These are phyloP conservation scores for Cyanocitta stelleri DNA, from an alignment of 2,113 vertebrate genomes.

Conservation along the genomic window DNA sequence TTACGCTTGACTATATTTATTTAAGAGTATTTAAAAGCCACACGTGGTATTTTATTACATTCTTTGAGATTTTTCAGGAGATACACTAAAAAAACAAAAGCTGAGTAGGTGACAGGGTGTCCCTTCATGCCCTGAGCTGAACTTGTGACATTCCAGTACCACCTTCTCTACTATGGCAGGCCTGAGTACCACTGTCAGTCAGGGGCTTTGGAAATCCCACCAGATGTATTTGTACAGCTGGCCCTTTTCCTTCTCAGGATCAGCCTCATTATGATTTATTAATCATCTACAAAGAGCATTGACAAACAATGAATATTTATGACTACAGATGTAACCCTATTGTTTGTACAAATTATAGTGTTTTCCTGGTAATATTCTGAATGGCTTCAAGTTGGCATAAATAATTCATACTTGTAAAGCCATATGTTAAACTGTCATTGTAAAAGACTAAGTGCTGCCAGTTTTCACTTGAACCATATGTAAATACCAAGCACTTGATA, in stretches of 20 bases:
- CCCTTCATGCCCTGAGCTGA: background rate
- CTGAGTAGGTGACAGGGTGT: background rate
- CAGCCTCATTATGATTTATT: constrained; percentile 30
- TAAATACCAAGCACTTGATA: constrained; percentile 33
- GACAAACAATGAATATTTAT: constrained; percentile 55
- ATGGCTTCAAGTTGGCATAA: constrained; percentile 42
- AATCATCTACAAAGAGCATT: background rate
- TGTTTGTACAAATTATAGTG: constrained; percentile 38
- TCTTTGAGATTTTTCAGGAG: background rate
- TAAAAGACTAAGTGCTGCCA: constrained; percentile 8
- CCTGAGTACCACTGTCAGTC: background rate
- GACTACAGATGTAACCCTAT: constrained; percentile 47
- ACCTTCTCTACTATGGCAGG: background rate
- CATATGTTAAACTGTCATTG: constrained; percentile 48
- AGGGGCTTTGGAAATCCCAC: background rate
- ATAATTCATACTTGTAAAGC: constrained; percentile 56
- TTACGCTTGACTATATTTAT: background rate
- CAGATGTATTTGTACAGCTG: background rate
- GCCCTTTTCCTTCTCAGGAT: background rate
- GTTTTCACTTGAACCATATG: constrained; percentile 40
- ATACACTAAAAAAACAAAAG: background rate
- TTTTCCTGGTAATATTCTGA: constrained; percentile 43
- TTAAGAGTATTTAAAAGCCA: background rate
- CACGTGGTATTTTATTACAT: background rate
- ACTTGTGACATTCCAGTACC: background rate